A percentile compares a stretch with the other conserved stretches of the same genome.
Conservation (phyloP, 2,113 vertebrate genomes). For the Clarias gariepinus region DNA sequence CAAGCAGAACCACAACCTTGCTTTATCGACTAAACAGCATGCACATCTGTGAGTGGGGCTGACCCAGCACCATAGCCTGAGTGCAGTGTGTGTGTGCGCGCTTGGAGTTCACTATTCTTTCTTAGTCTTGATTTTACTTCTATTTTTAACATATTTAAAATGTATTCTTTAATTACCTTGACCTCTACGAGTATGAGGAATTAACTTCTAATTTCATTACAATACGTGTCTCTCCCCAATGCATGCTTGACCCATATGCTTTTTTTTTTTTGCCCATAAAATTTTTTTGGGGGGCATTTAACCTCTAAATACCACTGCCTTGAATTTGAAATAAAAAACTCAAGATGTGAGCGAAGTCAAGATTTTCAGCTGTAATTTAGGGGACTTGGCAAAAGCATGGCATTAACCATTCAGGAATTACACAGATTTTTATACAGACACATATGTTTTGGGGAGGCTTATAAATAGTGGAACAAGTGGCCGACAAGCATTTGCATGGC, state of each 20-base stretch:
- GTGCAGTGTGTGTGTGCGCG: conserved; percentile 27
- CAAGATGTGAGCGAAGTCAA: no score
- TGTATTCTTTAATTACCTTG: neutral
- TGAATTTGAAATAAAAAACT: no score
- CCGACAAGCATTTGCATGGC: no score
- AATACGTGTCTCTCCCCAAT: neutral
- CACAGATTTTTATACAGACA: no score
- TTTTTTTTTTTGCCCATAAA: neutral
- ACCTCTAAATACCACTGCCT: no score
- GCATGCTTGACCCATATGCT: neutral
- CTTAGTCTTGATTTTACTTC: neutral
- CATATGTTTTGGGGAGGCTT: no score
- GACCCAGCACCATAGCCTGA: neutral
- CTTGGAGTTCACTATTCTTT: neutral
- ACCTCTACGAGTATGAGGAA: neutral
- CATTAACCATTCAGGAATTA: no score
- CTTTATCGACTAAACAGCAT: conserved; percentile 68
- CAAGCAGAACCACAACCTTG: conserved; percentile 70
- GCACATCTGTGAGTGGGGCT: conserved; percentile 72
- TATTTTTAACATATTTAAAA: neutral
- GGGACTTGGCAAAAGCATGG: no score
- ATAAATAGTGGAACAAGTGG: no score
- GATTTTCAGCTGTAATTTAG: no score
- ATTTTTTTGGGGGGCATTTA: neutral
- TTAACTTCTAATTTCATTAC: neutral